Conservation (phyloP, 2,888 invertebrate genomes). For the Dicyrtomina minuta region DNA sequence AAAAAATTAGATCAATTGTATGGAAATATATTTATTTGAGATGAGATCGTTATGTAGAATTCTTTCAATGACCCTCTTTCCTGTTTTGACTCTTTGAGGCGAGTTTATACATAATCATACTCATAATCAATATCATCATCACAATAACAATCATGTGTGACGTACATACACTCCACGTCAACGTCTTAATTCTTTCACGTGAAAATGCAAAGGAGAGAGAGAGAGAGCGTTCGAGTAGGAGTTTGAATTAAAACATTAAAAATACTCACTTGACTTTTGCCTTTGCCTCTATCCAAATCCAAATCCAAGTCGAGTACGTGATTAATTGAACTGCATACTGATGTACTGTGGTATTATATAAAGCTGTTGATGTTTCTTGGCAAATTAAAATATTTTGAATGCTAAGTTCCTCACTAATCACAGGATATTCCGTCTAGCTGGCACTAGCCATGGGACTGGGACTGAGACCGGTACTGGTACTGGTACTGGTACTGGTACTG, state of each 20-base stretch:
- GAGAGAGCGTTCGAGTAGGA: background rate
- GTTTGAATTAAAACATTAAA: background rate
- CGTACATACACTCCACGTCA: background rate
- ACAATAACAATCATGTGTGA: no score
- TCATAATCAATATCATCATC: no score
- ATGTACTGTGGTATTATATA: background rate
- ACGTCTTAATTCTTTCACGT: background rate
- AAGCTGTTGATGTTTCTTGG: background rate
- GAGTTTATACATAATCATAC: no score
- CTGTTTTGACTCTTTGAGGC: background rate
- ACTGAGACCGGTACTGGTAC: no score
- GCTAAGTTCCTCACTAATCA: no score
- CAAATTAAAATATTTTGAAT: no score
- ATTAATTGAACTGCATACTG: no score
- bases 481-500: no score
- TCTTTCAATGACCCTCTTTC: constrained; percentile 7
- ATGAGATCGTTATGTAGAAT: background rate
- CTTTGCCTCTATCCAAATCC: background rate
- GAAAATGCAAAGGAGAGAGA: background rate
- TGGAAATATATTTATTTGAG: constrained; percentile 20
- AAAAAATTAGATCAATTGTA: constrained; percentile 21
- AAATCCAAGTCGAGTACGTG: background rate
- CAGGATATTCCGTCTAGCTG: no score
- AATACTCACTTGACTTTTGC: background rate
- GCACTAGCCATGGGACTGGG: no score